A percentile compares a stretch with the other conserved stretches of the same genome.
Evolutionary conservation across 2,797 vertebrate genomes (phyloP).

Genomic region (Falco columbarius): DNA sequence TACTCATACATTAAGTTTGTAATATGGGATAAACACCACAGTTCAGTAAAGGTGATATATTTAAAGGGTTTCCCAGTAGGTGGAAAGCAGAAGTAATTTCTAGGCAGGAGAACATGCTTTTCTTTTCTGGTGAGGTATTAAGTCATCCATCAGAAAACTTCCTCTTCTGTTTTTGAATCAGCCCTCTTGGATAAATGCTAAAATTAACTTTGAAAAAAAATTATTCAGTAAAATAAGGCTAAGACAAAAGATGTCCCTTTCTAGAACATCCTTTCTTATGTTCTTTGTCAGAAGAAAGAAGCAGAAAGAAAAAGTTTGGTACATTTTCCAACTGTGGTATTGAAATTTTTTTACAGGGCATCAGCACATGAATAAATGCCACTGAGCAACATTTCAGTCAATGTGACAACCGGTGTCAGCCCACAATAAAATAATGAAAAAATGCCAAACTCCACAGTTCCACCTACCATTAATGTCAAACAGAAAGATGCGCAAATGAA

Average conservation of each 20-base stretch:
- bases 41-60: background rate
- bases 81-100: background rate
- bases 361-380: background rate
- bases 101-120: background rate
- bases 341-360: slow-evolving; percentile 3
- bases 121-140: background rate
- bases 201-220: background rate
- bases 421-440: background rate
- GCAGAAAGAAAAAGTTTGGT: background rate
- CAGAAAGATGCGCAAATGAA: background rate
- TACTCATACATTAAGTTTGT: background rate
- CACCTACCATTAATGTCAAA: slow-evolving; percentile 1
- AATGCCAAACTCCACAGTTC: background rate
- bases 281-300: background rate
- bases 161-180: background rate
- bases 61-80: background rate
- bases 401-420: background rate
- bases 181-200: background rate
- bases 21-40: background rate
- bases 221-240: background rate
- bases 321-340: background rate
- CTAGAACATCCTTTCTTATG: slow-evolving; percentile 3
- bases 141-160: background rate
- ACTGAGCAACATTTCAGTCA: slow-evolving; percentile 8
- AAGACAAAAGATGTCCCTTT: background rate